Percentiles rank a stretch among this genome's conserved stretches.
Conservation (phyloP, 2,113 vertebrate genomes). For the Archocentrus centrarchus region DNA sequence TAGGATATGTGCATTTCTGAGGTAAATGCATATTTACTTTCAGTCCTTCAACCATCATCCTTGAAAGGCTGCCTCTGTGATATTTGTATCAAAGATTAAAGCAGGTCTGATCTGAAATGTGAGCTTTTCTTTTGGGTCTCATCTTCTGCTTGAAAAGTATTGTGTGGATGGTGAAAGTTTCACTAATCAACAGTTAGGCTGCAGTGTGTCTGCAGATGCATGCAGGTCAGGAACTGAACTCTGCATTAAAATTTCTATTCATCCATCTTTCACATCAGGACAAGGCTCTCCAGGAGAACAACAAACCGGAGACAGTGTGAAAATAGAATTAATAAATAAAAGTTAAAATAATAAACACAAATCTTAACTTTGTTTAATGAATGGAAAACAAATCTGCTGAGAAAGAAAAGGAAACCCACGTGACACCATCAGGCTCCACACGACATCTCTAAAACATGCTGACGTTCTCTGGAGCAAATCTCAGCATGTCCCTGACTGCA, state of each 20-base stretch:
- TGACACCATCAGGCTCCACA: no score
- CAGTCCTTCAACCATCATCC: no score
- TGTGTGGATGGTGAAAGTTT: not conserved
- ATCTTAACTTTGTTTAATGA: not conserved
- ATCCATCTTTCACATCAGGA: not conserved
- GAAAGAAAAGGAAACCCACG: not conserved
- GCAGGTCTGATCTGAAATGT: no score
- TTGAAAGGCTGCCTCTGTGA: no score
- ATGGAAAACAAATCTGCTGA: not conserved
- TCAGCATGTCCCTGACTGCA: not conserved
- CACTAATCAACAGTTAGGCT: not conserved
- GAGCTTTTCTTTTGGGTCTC: no score
- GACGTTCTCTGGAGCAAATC: not conserved
- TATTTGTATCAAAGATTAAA: no score
- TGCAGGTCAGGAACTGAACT: not conserved
- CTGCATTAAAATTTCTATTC: not conserved
- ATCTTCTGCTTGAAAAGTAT: no score
- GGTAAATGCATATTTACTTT: not conserved
- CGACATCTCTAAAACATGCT: not conserved
- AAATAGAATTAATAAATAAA: not conserved
- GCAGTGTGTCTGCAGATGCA: not conserved
- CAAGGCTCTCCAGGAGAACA: not conserved
- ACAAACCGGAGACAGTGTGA: no score
- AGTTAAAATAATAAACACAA: not conserved
- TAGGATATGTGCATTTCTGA: not conserved